Base-by-base conservation (phyloP, 2,797 vertebrate genomes). In the Typhlichthys subterraneus region DNA sequence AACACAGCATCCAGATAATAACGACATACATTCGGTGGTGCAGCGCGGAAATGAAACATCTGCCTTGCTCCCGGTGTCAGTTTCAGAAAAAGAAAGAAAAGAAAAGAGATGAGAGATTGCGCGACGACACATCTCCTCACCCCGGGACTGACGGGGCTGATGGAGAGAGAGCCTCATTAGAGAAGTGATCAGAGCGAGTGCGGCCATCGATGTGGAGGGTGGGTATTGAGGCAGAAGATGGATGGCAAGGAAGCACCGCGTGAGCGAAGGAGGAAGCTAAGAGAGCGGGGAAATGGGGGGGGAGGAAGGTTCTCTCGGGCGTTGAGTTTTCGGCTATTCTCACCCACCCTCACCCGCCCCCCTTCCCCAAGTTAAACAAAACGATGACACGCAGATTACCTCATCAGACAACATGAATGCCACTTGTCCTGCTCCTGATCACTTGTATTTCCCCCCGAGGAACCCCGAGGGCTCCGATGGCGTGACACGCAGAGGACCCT, bases 351-450 rank as follows among this genome's bases (percentile, higher is more conserved):
- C 54, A 63, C 50, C 51, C 62, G 59, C 51, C 23, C 0, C 23
- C 23, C 23, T 23, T 23, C 23, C 56, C 72, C 53, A 63, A 61
- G 53, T 62, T 9, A 51, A 70, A 67, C 67, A 55, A 61, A 70
- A 70, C 29, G 47, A 71, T 73, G 74, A 69, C 57, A 60, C 63
- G 54, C 61, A 54, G 23, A 73, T 82, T 77, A 80, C 69, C 76
- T 17, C 71, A 69, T 72, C 48, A 60, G 53, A 0, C 53, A 4
- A 15, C 50, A 53, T 4, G 66, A 54, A 61, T 38, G 38, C 1
- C 13, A 1, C 45, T 45, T 12, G 11, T 64, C 61, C 45, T 48
- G 15, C 55, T 52, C 33, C 33, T 38, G 50, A 61, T 53, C 12
- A 13, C 19, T 49, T 57, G 8, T 38, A 31, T 69, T 69, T 58